These are phyloP conservation scores for Drosophila sechellia DNA, from an alignment of 1,140 invertebrate species.

Conservation along the genomic window DNA sequence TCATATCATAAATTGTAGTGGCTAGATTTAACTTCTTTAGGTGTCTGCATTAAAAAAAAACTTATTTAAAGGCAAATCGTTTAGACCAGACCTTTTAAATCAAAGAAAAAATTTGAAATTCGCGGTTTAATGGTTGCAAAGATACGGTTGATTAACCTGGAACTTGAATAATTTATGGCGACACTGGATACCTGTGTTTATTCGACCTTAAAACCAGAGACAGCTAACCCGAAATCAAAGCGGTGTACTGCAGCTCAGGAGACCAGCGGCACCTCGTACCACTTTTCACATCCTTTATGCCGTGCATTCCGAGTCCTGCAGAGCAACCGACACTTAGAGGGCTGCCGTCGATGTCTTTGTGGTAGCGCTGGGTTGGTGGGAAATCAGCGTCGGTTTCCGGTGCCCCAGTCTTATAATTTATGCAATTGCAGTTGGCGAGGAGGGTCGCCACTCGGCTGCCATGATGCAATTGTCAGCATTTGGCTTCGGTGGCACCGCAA, in stretches of 20 bases:
- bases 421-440: slow-evolving; percentile 51
- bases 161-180: slow-evolving; percentile 32
- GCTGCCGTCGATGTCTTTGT: slow-evolving; percentile 40
- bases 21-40: too few relatives aligned
- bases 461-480: slow-evolving; percentile 59
- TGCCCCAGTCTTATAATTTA: slow-evolving; percentile 48
- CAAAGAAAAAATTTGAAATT: not conserved
- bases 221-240: slow-evolving; percentile 21
- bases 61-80: too few relatives aligned
- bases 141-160: slow-evolving; percentile 13
- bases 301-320: slow-evolving; percentile 17
- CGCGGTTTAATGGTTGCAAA: slow-evolving; percentile 3
- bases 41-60: too few relatives aligned
- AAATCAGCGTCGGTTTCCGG: slow-evolving; percentile 23
- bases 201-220: slow-evolving; percentile 26
- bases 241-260: slow-evolving; percentile 4
- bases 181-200: slow-evolving; percentile 21
- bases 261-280: slow-evolving; percentile 3
- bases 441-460: slow-evolving; percentile 24
- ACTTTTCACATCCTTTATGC: slow-evolving; percentile 5
- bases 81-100: too few relatives aligned
- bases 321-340: slow-evolving; percentile 18
- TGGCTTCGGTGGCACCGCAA: slow-evolving; percentile 53
- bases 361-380: slow-evolving; percentile 26
- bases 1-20: too few relatives aligned